Evolutionary conservation across 1,140 invertebrate genomes (phyloP).

Genomic region (Parasteatoda tepidariorum): DNA sequence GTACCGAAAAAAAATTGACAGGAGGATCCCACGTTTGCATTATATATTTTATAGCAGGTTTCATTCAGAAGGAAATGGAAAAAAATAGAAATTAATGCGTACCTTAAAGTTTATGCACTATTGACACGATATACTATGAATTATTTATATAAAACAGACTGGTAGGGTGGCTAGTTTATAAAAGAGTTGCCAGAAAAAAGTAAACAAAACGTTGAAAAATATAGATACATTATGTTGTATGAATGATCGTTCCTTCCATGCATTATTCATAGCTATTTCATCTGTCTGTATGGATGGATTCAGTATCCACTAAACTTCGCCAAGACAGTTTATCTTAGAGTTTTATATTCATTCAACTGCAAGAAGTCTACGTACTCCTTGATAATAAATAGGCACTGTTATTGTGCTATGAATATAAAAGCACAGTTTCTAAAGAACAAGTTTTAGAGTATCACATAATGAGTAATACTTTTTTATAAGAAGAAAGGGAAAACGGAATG

Average conservation of each 20-base stretch:
- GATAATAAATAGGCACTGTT: slow-evolving; percentile 36
- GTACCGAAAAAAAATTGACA: slow-evolving; percentile 7
- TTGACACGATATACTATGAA: slow-evolving; percentile 56
- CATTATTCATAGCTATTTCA: slow-evolving; percentile 50
- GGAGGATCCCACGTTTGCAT: neutral
- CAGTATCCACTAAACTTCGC: slow-evolving; percentile 3
- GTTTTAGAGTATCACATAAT: neutral
- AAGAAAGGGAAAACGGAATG: no score
- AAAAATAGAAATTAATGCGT: slow-evolving; percentile 46
- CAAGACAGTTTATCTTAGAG: slow-evolving; percentile 24
- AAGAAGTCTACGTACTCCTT: slow-evolving; percentile 18
- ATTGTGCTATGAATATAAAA: slow-evolving; percentile 15
- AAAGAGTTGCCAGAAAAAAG: slow-evolving; percentile 8
- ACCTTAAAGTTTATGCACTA: slow-evolving; percentile 53
- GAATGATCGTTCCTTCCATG: slow-evolving; percentile 39
- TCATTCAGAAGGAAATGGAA: neutral
- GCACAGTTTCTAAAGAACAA: neutral
- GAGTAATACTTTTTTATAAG: no score
- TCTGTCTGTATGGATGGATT: slow-evolving; percentile 36
- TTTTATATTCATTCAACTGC: slow-evolving; percentile 17
- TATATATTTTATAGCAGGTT: no score
- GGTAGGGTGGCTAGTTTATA: slow-evolving; percentile 52
- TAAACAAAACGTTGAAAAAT: slow-evolving; percentile 7
- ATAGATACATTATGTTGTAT: slow-evolving; percentile 57
- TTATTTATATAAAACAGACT: slow-evolving; percentile 52